A percentile compares a stretch with the other conserved stretches of the same genome.
Conservation (phyloP, 2,888 invertebrate genomes). For the Sarcophaga subvicina region DNA sequence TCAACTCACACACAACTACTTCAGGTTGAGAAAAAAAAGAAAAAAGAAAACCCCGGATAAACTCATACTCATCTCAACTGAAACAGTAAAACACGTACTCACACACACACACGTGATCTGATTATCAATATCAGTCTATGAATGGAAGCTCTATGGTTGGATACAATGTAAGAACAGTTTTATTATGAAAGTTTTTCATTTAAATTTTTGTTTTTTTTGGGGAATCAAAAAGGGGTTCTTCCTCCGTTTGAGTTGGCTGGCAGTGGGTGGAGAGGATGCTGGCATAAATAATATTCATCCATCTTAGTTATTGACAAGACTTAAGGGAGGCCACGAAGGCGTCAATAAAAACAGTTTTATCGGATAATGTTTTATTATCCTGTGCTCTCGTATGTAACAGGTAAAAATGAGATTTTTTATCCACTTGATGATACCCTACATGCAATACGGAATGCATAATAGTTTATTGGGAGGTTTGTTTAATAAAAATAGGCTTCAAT, state of each 20-base stretch:
- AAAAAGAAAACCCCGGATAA: background rate
- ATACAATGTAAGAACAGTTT: slow-evolving; percentile 38
- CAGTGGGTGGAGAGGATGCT: background rate
- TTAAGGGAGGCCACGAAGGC: slow-evolving; percentile 48
- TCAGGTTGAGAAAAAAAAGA: background rate
- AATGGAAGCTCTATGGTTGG: background rate
- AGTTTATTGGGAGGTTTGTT: too few relatives aligned
- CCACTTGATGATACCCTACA: too few relatives aligned
- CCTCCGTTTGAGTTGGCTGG: background rate
- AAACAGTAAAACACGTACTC: background rate
- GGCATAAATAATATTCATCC: slow-evolving; percentile 31
- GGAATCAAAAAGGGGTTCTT: background rate
- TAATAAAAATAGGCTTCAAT: too few relatives aligned
- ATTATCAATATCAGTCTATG: background rate
- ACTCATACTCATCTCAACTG: background rate
- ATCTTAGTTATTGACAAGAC: slow-evolving; percentile 54
- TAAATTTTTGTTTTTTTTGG: background rate
- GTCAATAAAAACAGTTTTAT: slow-evolving; percentile 47
- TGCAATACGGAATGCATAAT: background rate
- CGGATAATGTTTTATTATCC: background rate
- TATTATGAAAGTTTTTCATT: background rate
- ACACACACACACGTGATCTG: background rate
- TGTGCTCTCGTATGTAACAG: slow-evolving; percentile 8
- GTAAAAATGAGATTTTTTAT: background rate
- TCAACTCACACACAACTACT: background rate